Base-by-base conservation (phyloP, 2,888 invertebrate genomes). In the Nomada ruficornis region DNA sequence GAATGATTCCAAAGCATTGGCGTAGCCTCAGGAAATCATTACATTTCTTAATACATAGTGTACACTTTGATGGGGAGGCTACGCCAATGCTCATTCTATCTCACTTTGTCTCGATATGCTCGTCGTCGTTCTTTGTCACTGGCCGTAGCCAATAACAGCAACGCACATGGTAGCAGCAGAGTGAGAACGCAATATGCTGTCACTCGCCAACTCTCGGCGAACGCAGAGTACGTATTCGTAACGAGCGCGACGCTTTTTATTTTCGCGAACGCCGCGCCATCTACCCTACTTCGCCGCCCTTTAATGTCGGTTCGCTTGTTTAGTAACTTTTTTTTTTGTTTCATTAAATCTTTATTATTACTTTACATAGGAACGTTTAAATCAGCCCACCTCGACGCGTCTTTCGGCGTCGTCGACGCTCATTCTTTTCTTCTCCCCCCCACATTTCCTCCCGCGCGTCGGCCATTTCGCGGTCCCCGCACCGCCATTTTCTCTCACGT, bases 291-390 rank as follows among this genome's bases (percentile, higher is more conserved):
- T 87, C 79, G 78, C 63, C 85, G 83, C 80, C 75, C 69, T 64
- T 80, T 80, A 84, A 77, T 42, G 81, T 86, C 73, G 80, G 81
- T 67, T 67, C 59, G 80, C 79, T 85, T 23, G 60, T 87, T 88
- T 90, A 89, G 88, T 88, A 88, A 89, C 85, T 88, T 54, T 63
- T 73, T 60, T 52, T 20, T 70, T 26, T 42, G 36, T 57, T 90
- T 87, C 85, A 87, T 89, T 88, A 89, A 90, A 88, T 89, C 87
- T 90, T 91, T 91, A 92, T 92, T 92, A 93, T 93, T 92, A 93
- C 93, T 93, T 93, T 93, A 93, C 93, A 93, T 93, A 93, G 93
- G 93, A 93, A 93, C 93, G 93, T 93, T 93, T 88, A 87, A 89
- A 83, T 88, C 83, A 88, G 86, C 89, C 85, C 88, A 83, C 83